Base-by-base conservation (phyloP, 2,888 invertebrate species). In the Hypsopygia costalis region DNA sequence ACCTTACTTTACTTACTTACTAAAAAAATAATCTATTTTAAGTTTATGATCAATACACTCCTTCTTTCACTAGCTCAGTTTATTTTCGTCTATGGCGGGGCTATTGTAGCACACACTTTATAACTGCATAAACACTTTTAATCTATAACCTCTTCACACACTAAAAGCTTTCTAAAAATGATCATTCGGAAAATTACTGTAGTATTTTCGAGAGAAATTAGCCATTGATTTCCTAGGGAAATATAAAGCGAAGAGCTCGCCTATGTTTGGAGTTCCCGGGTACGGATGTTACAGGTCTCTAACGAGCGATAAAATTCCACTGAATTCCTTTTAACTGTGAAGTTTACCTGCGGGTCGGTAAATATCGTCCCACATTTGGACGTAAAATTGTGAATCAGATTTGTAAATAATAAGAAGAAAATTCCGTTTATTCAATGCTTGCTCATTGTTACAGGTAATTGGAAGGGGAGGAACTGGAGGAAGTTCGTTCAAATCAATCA, bases 301-400 rank as follows among this genome's bases (percentile, higher is more conserved):
- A 85, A 86, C 81, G 82, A 83, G 79, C 81, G 75, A 82, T 83
- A 83, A 83, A 85, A 85, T 69, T 77, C 65, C 58, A 56, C 67
- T 60, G 66, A 75, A 80, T 78, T 83, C 73, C 76, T 81, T 81
- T 81, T 81, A 82, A 82, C 79, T 79, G 78, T 72, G 56, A 72
- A 81, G 78, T 83, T 81, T 78, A 82, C 85, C 82, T 83, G 83
- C 81, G 82, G 85, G 83, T 77, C 56, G 69, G 83, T 76, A 85
- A 83, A 85, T 79, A 83, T 67, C 67, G 63, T 68, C 74, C 78
- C 81, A 83, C 80, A 79, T 82, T 85, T 73, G 80, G 75, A 69
- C 68, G 60, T 62, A 54, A 71, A 70, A 74, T 81, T 77, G 79
- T 75, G 80, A 83, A 78, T 77, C 74, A 70, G 75, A 74, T 75